A percentile compares a stretch with the other conserved stretches of the same genome.
phyloP scores from a whole-genome alignment of 2,888 invertebrate genomes.

The Polietes domitor region DNA sequence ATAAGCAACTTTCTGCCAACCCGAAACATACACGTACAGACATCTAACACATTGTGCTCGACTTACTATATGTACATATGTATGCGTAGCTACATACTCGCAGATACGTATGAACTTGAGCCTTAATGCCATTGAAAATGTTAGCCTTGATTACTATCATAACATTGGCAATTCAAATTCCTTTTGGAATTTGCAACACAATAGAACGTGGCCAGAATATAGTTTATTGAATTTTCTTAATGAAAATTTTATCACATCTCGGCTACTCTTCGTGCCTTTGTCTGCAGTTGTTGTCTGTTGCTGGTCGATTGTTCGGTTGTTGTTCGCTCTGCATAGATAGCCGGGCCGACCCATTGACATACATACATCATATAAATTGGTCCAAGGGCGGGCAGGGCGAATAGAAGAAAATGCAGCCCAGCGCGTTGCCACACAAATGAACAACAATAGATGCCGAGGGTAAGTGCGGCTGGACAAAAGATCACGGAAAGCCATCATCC shows the following conservation, averaged over 20 bases:
- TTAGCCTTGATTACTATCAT: conserved; percentile 33
- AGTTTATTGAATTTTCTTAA: conserved; percentile 24
- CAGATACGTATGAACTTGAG: not conserved
- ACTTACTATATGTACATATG: too few relatives aligned
- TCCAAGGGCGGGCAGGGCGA: not conserved
- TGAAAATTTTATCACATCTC: conserved; percentile 29
- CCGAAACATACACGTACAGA: too few relatives aligned
- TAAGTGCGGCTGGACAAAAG: conserved; percentile 14
- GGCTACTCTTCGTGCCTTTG: not conserved
- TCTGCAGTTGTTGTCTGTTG: conserved; percentile 4
- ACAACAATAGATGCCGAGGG: conserved; percentile 12
- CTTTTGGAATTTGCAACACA: conserved; percentile 24
- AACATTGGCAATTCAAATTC: conserved; percentile 33
- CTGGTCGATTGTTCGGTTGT: not conserved
- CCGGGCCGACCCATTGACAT: conserved; percentile 24
- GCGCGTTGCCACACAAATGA: conserved; percentile 7
- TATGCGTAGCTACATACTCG: too few relatives aligned
- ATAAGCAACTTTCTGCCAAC: not conserved
- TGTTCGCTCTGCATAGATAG: not conserved
- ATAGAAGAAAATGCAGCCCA: conserved; percentile 3
- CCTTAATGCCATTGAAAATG: conserved; percentile 11
- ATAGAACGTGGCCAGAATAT: conserved; percentile 27
- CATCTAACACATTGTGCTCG: too few relatives aligned
- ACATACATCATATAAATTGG: conserved; percentile 28
- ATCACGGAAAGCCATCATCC: conserved; percentile 29